A percentile compares a stretch with the other conserved stretches of the same genome.
phyloP scores from a whole-genome alignment of 2,888 invertebrate species.

The Seira sanloemensis region DNA sequence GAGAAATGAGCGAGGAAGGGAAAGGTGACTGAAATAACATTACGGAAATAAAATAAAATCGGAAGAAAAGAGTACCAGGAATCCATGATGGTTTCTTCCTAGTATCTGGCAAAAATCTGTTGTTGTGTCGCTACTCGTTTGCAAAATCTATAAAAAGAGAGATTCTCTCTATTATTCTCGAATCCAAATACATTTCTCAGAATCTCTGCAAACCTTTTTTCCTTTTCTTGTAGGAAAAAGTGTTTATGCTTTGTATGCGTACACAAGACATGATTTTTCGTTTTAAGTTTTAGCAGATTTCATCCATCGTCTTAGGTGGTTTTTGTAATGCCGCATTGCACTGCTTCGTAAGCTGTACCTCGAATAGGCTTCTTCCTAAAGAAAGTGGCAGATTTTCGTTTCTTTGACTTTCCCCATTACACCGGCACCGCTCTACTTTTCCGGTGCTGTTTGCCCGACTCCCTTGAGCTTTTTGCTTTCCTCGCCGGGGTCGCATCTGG shows the following conservation, averaged over 20 bases:
- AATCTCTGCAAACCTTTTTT: too few relatives aligned
- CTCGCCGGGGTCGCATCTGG: conserved; percentile 75
- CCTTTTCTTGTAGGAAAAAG: not conserved
- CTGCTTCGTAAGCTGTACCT: not conserved
- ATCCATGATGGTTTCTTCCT: not conserved
- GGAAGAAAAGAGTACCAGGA: not conserved
- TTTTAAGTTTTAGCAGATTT: not conserved
- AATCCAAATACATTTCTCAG: too few relatives aligned
- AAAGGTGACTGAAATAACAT: not conserved
- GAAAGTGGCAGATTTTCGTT: not conserved
- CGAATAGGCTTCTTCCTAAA: not conserved
- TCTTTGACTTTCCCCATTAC: conserved; percentile 34
- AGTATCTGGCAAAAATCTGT: not conserved
- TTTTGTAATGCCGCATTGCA: not conserved
- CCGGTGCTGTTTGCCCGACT: conserved; percentile 59
- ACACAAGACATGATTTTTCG: not conserved
- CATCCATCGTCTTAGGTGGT: not conserved
- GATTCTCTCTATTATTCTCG: too few relatives aligned
- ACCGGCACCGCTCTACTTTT: conserved; percentile 73
- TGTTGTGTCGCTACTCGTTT: too few relatives aligned
- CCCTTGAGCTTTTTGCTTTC: conserved; percentile 85
- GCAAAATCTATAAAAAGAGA: too few relatives aligned
- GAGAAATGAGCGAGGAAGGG: not conserved
- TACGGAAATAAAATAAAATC: not conserved
- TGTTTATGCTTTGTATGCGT: not conserved